phyloP scores from a whole-genome alignment of 2,113 vertebrate genomes.

The Ptyas mucosa region DNA sequence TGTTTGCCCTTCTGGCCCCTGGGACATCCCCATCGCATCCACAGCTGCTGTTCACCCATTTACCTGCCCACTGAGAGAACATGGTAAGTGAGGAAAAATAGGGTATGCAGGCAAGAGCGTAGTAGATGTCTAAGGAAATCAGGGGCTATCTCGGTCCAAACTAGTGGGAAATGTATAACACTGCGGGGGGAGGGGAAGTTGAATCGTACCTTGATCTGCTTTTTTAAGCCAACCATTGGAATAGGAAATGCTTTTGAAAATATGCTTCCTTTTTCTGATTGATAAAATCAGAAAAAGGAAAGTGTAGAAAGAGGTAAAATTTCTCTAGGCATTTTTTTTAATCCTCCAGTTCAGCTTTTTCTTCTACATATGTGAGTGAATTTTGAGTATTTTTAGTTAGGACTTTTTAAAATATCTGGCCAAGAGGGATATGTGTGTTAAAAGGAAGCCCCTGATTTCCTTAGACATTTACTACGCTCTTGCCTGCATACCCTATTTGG shows the following conservation, averaged over 20 bases:
- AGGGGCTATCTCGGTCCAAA: not conserved
- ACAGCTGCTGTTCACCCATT: slow-evolving; percentile 37
- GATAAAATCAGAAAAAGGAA: not conserved
- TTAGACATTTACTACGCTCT: too few species aligned
- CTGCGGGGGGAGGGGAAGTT: too few species aligned
- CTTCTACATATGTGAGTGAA: not conserved
- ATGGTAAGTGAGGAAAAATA: slow-evolving; percentile 61
- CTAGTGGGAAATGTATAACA: not conserved
- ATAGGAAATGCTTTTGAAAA: too few species aligned
- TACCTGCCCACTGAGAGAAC: slow-evolving; percentile 34
- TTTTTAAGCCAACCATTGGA: too few species aligned
- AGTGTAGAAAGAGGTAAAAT: not conserved
- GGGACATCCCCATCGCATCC: slow-evolving; percentile 31
- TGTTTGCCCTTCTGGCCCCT: slow-evolving; percentile 28
- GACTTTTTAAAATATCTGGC: not conserved
- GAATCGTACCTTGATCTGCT: too few species aligned
- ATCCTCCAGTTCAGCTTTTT: accelerated
- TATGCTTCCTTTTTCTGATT: too few species aligned
- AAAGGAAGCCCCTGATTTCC: not conserved
- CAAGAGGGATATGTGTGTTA: not conserved
- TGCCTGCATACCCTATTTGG: not conserved
- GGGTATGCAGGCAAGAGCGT: not conserved
- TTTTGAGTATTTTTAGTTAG: not conserved
- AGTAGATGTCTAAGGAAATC: not conserved
- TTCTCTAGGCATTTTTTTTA: not conserved